Percentiles rank a stretch among this genome's conserved stretches.
Conservation (phyloP, 92 coral and sea anemone genomes). For the Anthopleura xanthogrammica region DNA sequence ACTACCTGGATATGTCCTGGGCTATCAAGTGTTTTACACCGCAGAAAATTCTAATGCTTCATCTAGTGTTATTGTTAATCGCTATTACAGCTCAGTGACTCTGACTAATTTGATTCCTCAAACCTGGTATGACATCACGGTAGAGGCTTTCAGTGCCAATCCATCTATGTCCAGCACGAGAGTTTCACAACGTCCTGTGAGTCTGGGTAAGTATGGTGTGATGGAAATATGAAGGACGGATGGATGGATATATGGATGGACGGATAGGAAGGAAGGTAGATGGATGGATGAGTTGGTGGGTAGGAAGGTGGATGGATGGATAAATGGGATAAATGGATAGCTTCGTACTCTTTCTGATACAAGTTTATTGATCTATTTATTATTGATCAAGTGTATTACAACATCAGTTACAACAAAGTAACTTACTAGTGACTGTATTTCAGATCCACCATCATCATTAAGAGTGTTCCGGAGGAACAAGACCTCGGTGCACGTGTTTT, state of each 20-base stretch:
- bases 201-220: neutral
- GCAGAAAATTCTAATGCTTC: neutral
- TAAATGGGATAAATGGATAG: no score
- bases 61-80: neutral
- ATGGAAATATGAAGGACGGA: neutral
- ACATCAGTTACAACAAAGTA: no score
- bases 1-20: neutral
- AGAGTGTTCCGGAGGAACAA: no score
- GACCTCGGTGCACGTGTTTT: no score
- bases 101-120: neutral
- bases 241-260: neutral
- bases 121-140: slow-evolving; percentile 16
- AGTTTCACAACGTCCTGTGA: neutral
- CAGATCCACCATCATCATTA: neutral
- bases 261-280: neutral
- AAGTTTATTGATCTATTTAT: no score
- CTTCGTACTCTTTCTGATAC: no score
- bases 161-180: neutral
- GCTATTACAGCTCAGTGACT: neutral
- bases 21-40: slow-evolving; percentile 5
- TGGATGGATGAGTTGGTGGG: neutral
- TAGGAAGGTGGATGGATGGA: neutral
- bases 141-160: neutral
- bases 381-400: no score
- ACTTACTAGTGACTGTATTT: neutral